Percentiles rank a stretch among this genome's conserved stretches.
Conservation (phyloP, 2,113 vertebrate species). For the Entomyzon cyanotis region DNA sequence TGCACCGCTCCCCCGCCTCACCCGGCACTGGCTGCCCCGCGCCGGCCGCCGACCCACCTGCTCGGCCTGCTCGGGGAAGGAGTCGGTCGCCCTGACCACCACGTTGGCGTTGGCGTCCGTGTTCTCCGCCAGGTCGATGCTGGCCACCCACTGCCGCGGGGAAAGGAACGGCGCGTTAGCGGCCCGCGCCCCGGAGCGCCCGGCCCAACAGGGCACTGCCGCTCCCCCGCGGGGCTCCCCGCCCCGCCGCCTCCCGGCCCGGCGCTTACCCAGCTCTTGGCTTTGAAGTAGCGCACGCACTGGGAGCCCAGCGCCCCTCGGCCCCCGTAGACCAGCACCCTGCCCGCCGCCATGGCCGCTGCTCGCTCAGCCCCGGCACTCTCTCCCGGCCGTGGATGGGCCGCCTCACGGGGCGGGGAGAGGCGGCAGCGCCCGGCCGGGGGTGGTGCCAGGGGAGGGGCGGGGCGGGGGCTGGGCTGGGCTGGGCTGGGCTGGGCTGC, state of each 20-base stretch:
- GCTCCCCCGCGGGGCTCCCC: background rate
- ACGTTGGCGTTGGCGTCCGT: constrained; percentile 87
- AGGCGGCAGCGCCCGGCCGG: background rate
- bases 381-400: background rate
- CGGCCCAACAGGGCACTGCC: background rate
- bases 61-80: constrained; percentile 87
- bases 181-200: background rate
- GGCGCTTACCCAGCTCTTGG: constrained; percentile 84
- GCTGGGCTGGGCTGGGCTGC: fast-evolving
- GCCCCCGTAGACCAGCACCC: constrained; percentile 89
- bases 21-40: background rate
- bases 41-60: constrained; percentile 77
- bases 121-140: constrained; percentile 87
- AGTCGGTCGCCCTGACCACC: constrained; percentile 81
- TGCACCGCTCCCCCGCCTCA: background rate
- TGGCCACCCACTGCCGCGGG: constrained; percentile 86
- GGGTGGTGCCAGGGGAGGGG: background rate
- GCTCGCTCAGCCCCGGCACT: fast-evolving
- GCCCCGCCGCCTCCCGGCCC: background rate
- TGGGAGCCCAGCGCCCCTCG: constrained; percentile 85
- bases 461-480: fast-evolving
- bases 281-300: constrained; percentile 84
- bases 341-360: constrained; percentile 58
- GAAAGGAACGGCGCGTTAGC: background rate
- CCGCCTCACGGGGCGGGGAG: background rate